Conservation (phyloP, 2,113 vertebrate species). For the Saccopteryx bilineata region DNA sequence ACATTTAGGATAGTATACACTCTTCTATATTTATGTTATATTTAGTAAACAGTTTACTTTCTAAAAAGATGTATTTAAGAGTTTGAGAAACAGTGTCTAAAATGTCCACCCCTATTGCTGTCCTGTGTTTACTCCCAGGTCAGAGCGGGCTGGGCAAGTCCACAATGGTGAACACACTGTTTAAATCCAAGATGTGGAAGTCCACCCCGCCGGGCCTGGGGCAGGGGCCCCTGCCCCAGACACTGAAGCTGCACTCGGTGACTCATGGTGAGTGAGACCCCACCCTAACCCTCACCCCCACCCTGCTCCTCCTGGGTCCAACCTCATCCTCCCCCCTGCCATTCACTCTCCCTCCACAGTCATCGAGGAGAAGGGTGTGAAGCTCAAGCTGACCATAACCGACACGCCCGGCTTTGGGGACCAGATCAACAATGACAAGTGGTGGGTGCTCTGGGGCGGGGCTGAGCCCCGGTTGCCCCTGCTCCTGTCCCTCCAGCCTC, state of each 20-base stretch:
- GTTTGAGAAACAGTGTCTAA: not conserved
- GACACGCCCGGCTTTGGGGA: conserved; percentile 95
- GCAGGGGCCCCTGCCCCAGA: conserved; percentile 90
- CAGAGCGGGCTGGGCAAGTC: conserved; percentile 99
- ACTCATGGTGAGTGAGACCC: conserved; percentile 91
- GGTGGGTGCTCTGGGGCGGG: conserved; percentile 82
- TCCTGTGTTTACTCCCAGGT: conserved; percentile 86
- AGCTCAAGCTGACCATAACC: conserved; percentile 94
- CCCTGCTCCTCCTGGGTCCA: accelerated
- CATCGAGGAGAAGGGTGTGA: conserved; percentile 94
- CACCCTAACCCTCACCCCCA: accelerated
- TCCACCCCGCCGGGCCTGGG: conserved; percentile 86
- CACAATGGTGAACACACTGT: conserved; percentile 97
- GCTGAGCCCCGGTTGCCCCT: accelerated
- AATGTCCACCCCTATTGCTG: accelerated
- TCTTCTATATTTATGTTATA: not conserved
- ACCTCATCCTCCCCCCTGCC: accelerated
- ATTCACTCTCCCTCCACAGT: conserved; percentile 83
- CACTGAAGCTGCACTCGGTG: conserved; percentile 93
- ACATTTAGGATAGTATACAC: accelerated
- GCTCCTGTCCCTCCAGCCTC: not conserved
- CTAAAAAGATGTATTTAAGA: not conserved
- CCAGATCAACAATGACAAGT: conserved; percentile 95
- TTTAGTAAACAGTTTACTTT: not conserved
- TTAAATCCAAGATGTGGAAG: conserved; percentile 97